phyloP scores from a whole-genome alignment of 2,797 vertebrate species.

The Ceryle rudis region DNA sequence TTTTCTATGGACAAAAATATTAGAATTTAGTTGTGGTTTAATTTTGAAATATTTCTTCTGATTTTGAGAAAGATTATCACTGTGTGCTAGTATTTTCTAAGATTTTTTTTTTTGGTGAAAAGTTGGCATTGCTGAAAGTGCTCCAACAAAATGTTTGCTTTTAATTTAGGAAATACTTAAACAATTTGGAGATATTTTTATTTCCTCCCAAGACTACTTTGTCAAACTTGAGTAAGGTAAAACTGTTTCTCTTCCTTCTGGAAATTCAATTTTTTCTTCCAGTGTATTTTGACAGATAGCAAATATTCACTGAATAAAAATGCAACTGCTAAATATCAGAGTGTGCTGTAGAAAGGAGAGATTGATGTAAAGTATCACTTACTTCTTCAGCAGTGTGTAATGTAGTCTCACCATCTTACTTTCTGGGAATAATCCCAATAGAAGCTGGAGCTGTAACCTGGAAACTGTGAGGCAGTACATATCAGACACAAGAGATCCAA shows the following conservation, averaged over 20 bases:
- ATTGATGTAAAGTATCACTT: background rate
- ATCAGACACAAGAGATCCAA: background rate
- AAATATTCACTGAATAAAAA: background rate
- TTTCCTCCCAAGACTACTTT: background rate
- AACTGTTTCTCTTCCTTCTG: background rate
- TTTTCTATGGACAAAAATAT: background rate
- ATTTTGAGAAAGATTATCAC: background rate
- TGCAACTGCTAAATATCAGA: background rate
- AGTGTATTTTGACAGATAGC: background rate
- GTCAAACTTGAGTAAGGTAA: background rate
- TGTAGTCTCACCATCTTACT: background rate
- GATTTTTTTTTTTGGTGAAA: background rate
- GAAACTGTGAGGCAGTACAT: background rate
- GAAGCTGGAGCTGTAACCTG: background rate
- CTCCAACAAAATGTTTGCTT: background rate
- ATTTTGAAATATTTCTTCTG: background rate
- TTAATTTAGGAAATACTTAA: background rate
- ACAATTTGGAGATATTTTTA: background rate
- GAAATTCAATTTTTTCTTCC: background rate
- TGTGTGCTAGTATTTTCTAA: background rate
- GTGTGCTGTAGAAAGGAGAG: background rate
- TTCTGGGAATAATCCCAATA: background rate
- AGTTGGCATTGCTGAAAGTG: background rate
- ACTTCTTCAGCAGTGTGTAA: background rate
- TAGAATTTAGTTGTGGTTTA: background rate